Evolutionary conservation across 2,797 vertebrate genomes (phyloP).

Genomic region (Melopsittacus undulatus): DNA sequence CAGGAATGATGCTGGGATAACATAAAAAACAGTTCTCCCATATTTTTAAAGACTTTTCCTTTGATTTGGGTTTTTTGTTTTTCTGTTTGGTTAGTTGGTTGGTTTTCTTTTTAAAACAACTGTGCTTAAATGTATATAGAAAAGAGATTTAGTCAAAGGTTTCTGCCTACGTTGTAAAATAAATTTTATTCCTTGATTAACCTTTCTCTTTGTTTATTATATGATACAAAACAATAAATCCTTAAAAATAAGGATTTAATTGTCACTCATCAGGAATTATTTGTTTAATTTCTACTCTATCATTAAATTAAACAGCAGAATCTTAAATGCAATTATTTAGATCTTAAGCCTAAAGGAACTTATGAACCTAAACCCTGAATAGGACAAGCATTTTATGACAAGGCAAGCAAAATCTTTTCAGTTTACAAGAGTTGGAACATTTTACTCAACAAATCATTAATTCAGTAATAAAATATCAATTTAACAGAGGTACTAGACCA

Average conservation of each 20-base stretch:
- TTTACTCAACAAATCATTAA: not conserved
- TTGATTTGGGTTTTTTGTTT: not conserved
- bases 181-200: not conserved
- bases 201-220: not conserved
- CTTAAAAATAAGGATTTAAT: not conserved
- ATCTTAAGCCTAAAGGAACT: not conserved
- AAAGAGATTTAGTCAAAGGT: not conserved
- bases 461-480: not conserved
- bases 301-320: not conserved
- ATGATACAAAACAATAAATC: not conserved
- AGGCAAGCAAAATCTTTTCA: not conserved
- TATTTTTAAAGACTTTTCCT: not conserved
- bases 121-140: not conserved
- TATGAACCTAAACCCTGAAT: not conserved
- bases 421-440: not conserved
- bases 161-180: not conserved
- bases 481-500: not conserved
- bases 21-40: accelerated
- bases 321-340: not conserved
- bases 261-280: not conserved
- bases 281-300: not conserved
- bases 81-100: not conserved
- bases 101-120: not conserved
- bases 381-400: not conserved
- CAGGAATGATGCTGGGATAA: not conserved